Conservation (phyloP, 2,797 vertebrate genomes). For the Masticophis lateralis region DNA sequence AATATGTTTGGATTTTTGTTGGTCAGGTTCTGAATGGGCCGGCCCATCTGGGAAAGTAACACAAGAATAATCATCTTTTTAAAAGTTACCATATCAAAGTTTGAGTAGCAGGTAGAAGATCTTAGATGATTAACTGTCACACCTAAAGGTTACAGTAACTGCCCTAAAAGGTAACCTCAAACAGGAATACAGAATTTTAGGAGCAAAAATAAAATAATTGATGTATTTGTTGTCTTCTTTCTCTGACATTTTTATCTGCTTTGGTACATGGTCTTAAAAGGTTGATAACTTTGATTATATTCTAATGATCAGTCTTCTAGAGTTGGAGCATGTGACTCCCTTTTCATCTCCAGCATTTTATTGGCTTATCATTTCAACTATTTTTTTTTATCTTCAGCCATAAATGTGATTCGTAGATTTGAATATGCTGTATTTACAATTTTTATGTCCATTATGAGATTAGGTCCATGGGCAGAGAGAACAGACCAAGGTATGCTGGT, state of each 20-base stretch:
- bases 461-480: background rate
- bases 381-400: background rate
- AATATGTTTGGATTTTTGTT: background rate
- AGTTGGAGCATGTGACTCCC: background rate
- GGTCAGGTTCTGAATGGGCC: background rate
- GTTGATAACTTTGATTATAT: background rate
- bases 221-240: background rate
- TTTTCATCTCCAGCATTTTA: background rate
- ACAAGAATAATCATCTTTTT: background rate
- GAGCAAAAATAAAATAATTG: background rate
- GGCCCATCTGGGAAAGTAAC: constrained; percentile 9
- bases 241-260: background rate
- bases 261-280: background rate
- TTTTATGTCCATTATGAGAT: background rate
- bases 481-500: background rate
- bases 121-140: background rate
- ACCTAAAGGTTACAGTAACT: background rate
- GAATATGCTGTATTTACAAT: too few relatives aligned
- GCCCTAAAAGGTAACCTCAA: background rate
- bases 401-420: background rate
- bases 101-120: background rate
- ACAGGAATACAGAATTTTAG: background rate
- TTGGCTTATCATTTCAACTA: background rate
- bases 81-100: background rate
- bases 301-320: background rate